Evolutionary conservation across 2,113 vertebrate genomes (phyloP), one percentile per base, ranked within the genome.

Genomic region (Hydropotes inermis): DNA sequence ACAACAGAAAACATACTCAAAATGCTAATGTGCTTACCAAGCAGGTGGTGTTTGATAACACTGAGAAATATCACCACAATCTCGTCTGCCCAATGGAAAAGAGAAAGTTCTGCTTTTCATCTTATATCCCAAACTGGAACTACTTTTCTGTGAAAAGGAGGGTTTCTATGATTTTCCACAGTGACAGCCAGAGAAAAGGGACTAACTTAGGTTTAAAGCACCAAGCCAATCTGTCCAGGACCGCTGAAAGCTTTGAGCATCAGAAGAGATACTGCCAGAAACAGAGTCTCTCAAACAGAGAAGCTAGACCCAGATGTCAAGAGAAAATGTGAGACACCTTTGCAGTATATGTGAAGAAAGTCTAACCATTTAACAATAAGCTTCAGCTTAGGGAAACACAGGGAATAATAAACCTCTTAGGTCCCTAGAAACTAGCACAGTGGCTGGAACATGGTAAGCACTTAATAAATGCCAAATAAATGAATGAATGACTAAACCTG

Each of bases 21-120:
- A 98, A 97, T 97, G 95, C 83, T 97, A 97, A 94, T 95, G 47
- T 67, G 43, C 64, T 97, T 36, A 64, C 13, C 5, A 36, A 97
- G 74, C 96, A 96, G 96, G 96, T 95, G 89, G 45, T 16, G 2
- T 94, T 91, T 86, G 82, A 93, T 95, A 94, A 61, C 39, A 93
- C 93, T 93, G 83, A 93, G 43, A 87, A 93, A 30, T 47, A 88
- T 79, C 43, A 23, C 78, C 50, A 91, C 94, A 91, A 95, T 91
- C 43, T 36, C 16, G 7, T 86, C 89, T 94, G 19, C 93, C 82
- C 43, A 43, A 16, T 86, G 83, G 93, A 93, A 85, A 97, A 88
- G 23, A 95, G 33, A 61, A 95, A 94, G 54, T 11, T 50, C 83
- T 39, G 36, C 83, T 97, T 94, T 93, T 90, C 60, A 79, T 93